Conservation (phyloP, 2,113 vertebrate species). For the Cathartes aura region DNA sequence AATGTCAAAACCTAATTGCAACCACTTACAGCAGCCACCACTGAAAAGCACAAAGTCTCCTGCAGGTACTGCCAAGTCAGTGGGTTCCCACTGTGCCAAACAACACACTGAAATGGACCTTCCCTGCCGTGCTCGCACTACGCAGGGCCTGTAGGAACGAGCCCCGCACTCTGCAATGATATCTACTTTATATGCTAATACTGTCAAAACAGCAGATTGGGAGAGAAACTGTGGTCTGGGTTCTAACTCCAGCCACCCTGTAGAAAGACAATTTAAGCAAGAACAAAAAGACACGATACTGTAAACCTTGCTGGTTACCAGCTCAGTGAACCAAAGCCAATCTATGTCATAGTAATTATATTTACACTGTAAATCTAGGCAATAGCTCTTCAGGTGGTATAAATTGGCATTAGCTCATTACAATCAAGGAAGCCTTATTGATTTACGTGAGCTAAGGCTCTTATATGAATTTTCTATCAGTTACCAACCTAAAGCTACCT, state of each 20-base stretch:
- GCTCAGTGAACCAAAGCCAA: constrained; percentile 46
- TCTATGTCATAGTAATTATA: constrained; percentile 42
- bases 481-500: neutral
- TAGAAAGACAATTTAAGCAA: neutral
- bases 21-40: neutral
- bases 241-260: neutral
- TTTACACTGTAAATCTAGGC: constrained; percentile 25
- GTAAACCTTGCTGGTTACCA: constrained; percentile 23
- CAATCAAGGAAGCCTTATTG: neutral
- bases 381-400: constrained; percentile 36
- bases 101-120: neutral
- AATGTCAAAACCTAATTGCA: neutral
- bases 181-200: neutral
- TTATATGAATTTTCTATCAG: neutral
- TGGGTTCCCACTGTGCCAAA: neutral
- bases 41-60: neutral
- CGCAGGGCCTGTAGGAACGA: rapidly evolving
- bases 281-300: neutral
- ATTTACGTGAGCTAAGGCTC: constrained; percentile 7
- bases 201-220: neutral
- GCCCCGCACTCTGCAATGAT: rapidly evolving
- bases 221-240: neutral
- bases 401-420: constrained; percentile 25
- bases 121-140: rapidly evolving
- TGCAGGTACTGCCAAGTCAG: neutral